Evolutionary conservation across 2,797 vertebrate species (phyloP).

Genomic region (Phataginus tricuspis): DNA sequence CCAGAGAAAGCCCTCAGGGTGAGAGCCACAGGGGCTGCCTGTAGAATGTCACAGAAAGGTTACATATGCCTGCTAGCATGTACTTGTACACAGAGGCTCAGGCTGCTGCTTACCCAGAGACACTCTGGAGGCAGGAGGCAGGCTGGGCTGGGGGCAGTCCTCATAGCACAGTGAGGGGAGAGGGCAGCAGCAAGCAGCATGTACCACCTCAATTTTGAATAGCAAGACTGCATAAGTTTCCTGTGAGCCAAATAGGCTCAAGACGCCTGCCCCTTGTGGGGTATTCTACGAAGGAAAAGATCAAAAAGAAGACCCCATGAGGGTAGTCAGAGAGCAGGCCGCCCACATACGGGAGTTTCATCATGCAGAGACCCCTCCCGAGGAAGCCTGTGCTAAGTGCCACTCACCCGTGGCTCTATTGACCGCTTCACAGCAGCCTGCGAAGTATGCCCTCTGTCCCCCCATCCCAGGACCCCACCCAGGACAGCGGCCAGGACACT

Average conservation of each 20-base stretch:
- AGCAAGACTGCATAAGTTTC: background rate
- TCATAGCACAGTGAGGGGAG: background rate
- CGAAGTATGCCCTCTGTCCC: background rate
- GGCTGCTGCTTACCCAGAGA: background rate
- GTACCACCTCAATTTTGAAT: rapidly evolving
- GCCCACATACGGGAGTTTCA: background rate
- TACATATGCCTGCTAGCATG: rapidly evolving
- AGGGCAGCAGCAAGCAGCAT: background rate
- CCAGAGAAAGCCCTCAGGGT: background rate
- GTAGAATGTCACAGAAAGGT: too few species aligned
- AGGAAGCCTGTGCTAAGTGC: background rate
- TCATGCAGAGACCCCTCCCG: background rate
- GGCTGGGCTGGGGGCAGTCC: background rate
- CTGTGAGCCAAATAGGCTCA: background rate
- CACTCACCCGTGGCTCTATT: rapidly evolving
- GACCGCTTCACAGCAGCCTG: background rate
- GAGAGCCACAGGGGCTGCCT: background rate
- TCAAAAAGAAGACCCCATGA: background rate
- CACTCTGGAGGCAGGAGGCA: background rate
- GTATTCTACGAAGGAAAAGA: background rate
- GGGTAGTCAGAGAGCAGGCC: background rate
- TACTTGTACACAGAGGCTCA: background rate
- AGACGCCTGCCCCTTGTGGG: background rate
- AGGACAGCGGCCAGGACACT: background rate
- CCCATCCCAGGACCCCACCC: background rate